A percentile compares a stretch with the other conserved stretches of the same genome.
Evolutionary conservation across 2,888 invertebrate genomes (phyloP).

Genomic region (Corythucha ciliata): DNA sequence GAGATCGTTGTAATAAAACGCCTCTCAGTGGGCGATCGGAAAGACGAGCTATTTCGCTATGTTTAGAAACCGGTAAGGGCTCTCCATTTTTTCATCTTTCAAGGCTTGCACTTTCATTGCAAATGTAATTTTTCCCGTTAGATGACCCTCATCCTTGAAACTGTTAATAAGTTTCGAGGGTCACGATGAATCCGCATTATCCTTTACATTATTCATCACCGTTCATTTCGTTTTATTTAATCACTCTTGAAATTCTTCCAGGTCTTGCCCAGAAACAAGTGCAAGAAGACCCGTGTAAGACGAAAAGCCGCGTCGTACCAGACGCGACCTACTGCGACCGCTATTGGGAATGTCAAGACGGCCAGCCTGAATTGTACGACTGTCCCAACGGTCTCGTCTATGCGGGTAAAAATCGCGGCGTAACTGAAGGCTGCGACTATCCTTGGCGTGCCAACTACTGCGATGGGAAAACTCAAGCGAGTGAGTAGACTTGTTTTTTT

Average conservation of each 20-base stretch:
- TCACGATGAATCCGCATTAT: too few species aligned
- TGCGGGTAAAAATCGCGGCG: conserved; percentile 77
- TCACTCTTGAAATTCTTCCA: conserved; percentile 1
- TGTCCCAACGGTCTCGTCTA: conserved; percentile 85
- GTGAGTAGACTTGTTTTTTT: conserved; percentile 44
- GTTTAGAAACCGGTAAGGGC: too few species aligned
- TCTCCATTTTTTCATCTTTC: too few species aligned
- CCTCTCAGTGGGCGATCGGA: too few species aligned
- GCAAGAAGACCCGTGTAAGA: conserved; percentile 73
- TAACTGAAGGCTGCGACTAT: conserved; percentile 82
- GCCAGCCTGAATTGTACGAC: conserved; percentile 73
- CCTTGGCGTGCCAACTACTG: conserved; percentile 84
- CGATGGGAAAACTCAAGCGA: conserved; percentile 67
- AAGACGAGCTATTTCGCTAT: too few species aligned
- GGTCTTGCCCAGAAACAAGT: conserved; percentile 27
- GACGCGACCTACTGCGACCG: conserved; percentile 74
- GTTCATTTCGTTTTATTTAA: too few species aligned
- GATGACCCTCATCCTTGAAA: too few species aligned
- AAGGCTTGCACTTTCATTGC: too few species aligned
- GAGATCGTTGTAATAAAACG: too few species aligned
- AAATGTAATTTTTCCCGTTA: too few species aligned
- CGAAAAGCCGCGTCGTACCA: conserved; percentile 61
- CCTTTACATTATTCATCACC: too few species aligned
- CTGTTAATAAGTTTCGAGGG: too few species aligned
- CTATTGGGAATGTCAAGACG: conserved; percentile 80